phyloP scores from a whole-genome alignment of 2,888 invertebrate genomes.

The Theristus sp. region DNA sequence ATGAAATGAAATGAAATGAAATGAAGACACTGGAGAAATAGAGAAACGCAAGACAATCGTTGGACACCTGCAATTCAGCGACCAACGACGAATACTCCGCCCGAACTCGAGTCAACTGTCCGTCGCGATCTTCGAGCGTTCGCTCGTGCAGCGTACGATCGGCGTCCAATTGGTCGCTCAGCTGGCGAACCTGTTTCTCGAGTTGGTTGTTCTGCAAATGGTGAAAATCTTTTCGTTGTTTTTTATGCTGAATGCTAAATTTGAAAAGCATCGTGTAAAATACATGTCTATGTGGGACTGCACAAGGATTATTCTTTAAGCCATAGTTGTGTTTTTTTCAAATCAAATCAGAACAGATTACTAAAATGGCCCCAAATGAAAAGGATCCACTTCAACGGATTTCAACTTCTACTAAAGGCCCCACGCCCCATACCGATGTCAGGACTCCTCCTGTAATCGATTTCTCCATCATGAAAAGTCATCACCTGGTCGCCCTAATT shows the following conservation, averaged over 20 bases:
- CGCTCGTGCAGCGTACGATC: constrained; percentile 31
- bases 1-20: not conserved
- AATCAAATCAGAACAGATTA: too few species aligned
- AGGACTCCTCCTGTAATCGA: too few species aligned
- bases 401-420: too few species aligned
- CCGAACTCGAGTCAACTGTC: constrained; percentile 16
- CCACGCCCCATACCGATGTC: too few species aligned
- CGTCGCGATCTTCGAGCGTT: constrained; percentile 29
- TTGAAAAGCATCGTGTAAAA: too few species aligned
- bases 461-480: too few species aligned
- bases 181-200: constrained; percentile 19
- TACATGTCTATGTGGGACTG: too few species aligned
- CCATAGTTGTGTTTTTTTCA: not conserved
- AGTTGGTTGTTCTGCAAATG: constrained; percentile 30
- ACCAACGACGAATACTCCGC: constrained; percentile 18
- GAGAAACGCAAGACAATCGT: not conserved
- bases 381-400: too few species aligned
- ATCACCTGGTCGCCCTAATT: not conserved
- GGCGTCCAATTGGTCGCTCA: constrained; percentile 25
- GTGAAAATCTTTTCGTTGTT: too few species aligned
- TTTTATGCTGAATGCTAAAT: too few species aligned
- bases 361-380: too few species aligned
- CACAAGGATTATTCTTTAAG: too few species aligned
- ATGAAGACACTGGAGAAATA: not conserved
- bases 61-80: constrained; percentile 18